Conservation (phyloP, 2,797 vertebrate genomes). For the Ctenosaura bakeri region DNA sequence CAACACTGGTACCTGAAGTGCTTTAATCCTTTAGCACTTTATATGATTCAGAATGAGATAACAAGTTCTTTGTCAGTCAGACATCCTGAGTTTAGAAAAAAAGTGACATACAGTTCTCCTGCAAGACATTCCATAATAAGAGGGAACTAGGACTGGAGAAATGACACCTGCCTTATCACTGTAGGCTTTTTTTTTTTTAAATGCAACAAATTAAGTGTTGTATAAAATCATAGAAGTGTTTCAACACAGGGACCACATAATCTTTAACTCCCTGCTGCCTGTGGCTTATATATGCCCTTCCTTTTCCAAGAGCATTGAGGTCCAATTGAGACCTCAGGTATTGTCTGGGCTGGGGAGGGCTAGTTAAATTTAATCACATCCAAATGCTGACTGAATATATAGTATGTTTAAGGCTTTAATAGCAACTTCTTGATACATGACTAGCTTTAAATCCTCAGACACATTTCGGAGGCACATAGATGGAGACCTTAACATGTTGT, state of each 20-base stretch:
- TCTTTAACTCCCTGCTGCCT: neutral
- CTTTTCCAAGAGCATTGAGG: neutral
- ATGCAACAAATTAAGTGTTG: neutral
- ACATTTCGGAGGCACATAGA: neutral
- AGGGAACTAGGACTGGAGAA: neutral
- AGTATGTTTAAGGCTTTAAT: neutral
- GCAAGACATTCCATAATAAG: neutral
- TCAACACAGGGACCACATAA: neutral
- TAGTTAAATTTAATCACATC: neutral
- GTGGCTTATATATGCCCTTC: constrained; percentile 3
- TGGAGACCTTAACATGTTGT: neutral
- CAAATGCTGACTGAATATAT: neutral
- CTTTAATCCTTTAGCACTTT: neutral
- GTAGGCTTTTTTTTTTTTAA: neutral
- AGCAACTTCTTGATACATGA: neutral
- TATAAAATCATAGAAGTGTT: neutral
- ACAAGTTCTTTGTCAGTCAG: neutral
- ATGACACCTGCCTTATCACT: neutral
- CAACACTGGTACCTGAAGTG: neutral
- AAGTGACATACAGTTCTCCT: neutral
- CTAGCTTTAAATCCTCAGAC: neutral
- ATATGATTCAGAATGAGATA: neutral
- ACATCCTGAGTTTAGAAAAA: neutral
- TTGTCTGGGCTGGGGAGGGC: neutral
- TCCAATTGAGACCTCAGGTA: neutral